Evolutionary conservation across 2,888 invertebrate species (phyloP), one percentile per base, ranked within the genome.

Genomic region (Dermolepida albohirtum): DNA sequence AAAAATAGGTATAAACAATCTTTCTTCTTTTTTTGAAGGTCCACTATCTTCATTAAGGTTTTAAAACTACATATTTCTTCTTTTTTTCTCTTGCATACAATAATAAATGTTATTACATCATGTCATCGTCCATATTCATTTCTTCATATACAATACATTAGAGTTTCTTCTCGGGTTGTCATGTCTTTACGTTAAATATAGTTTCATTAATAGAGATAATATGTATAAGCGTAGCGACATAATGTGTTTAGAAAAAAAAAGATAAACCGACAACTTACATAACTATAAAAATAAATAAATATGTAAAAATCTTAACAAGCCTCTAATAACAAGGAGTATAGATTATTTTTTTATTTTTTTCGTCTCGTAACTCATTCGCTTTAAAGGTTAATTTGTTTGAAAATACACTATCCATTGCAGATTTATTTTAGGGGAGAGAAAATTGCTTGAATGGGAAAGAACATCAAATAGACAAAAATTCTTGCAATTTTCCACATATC

Each of bases 341-440:
- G 50, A 16, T 51, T 51, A 14, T 51, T 51, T 51, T 51, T 16
- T 51, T 0, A n/a, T 51, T 12, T 16, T 51, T 51, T 17, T 51
- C 51, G 22, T 14, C 51, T 51, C n/a, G 5, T 27, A 51, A 51
- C 12, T 2, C 12, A 50, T 51, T 51, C 29, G 11, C 11, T 17
- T 51, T 17, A 27, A 7, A 22, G 51, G 22, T 22, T 34, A 6
- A 2, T 34, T 34, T 34, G 5, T 34, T 34, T 34, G 29, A 51
- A 51, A 51, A 27, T 51, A 51, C 29, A 17, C 2, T 47, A n/a
- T 51, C 16, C 51, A 29, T 51, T 51, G 51, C 29, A n/a, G 29
- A n/a, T 51, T 34, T 34, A 34, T 34, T 34, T 34, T 10, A 34
- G 6, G 10, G 34, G 6, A 11, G 17, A 11, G 17, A 50, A 22